Conservation (phyloP, 2,113 vertebrate genomes). For the Camelus bactrianus region DNA sequence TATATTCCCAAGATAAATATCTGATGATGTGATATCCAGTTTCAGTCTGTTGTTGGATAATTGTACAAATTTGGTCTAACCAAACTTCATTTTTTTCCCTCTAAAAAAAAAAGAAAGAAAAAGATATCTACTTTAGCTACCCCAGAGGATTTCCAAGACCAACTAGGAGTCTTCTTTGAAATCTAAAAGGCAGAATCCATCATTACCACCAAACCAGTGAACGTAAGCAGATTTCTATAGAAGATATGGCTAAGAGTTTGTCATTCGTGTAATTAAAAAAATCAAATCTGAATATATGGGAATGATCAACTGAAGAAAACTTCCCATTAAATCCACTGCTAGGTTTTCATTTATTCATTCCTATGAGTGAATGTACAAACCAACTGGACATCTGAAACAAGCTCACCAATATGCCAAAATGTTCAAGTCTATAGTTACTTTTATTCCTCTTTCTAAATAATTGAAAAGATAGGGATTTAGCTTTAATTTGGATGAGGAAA, state of each 20-base stretch:
- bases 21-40: neutral
- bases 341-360: neutral
- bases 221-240: neutral
- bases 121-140: neutral
- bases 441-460: neutral
- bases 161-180: neutral
- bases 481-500: neutral
- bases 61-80: neutral
- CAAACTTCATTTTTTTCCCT: neutral
- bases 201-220: neutral
- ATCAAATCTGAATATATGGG: neutral
- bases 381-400: neutral
- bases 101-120: neutral
- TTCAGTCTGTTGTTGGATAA: neutral
- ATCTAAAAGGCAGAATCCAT: neutral
- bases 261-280: neutral
- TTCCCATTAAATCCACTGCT: neutral
- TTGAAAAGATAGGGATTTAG: neutral
- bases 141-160: neutral
- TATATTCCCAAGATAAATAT: slow-evolving; percentile 2
- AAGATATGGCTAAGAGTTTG: neutral
- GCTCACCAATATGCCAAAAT: neutral
- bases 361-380: neutral
- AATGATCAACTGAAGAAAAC: neutral
- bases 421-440: neutral